phyloP scores from a whole-genome alignment of 2,113 vertebrate species.

The Zosterops hypoxanthus region DNA sequence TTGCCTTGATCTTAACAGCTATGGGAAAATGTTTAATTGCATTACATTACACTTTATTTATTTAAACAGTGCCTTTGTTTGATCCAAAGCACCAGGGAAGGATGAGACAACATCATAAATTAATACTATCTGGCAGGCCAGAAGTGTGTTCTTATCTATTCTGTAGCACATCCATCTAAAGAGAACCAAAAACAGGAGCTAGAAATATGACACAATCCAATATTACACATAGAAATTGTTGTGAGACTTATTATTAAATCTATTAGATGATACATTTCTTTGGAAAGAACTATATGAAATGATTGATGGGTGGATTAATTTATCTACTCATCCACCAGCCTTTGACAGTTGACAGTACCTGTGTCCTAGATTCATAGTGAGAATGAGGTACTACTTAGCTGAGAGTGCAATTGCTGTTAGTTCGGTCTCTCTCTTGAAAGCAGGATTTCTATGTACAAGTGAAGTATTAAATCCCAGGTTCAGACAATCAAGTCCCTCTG shows the following conservation, averaged over 20 bases:
- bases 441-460: background rate
- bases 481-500: background rate
- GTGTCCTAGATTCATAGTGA: background rate
- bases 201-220: background rate
- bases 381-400: background rate
- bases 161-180: slow-evolving; percentile 11
- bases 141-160: slow-evolving; percentile 46
- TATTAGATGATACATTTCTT: background rate
- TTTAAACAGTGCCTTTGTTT: slow-evolving; percentile 58
- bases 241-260: slow-evolving; percentile 17
- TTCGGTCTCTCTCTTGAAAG: background rate
- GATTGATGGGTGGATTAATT: background rate
- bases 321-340: background rate
- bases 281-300: background rate
- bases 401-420: background rate
- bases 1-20: slow-evolving; percentile 60
- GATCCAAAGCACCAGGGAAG: slow-evolving; percentile 55
- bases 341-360: background rate
- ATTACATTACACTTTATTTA: slow-evolving; percentile 63
- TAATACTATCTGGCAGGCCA: slow-evolving; percentile 50
- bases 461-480: background rate
- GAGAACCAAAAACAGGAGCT: background rate
- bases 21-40: slow-evolving; percentile 62
- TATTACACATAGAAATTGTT: slow-evolving; percentile 3
- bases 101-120: slow-evolving; percentile 38